phyloP scores from a whole-genome alignment of 2,888 invertebrate genomes.

The Choristoneura rosaceana region DNA sequence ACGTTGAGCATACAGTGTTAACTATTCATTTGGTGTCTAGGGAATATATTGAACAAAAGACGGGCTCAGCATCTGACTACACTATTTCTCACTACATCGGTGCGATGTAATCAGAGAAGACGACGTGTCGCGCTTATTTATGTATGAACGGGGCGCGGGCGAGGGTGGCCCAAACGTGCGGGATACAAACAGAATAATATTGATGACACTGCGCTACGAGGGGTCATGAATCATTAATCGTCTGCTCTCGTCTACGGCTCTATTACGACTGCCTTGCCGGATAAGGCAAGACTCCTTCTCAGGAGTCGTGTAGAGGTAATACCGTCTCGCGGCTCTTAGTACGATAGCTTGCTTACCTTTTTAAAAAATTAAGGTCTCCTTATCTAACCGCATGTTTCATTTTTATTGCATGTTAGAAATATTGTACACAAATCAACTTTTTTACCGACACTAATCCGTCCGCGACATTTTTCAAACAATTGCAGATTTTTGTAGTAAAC shows the following conservation, averaged over 20 bases:
- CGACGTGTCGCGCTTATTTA: slow-evolving; percentile 86
- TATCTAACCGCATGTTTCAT: neutral
- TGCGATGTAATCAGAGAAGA: slow-evolving; percentile 86
- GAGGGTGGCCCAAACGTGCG: slow-evolving; percentile 82
- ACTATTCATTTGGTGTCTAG: slow-evolving; percentile 80
- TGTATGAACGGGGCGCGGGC: slow-evolving; percentile 84
- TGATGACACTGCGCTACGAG: slow-evolving; percentile 85
- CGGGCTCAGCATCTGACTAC: slow-evolving; percentile 80
- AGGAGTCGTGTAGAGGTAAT: slow-evolving; percentile 57
- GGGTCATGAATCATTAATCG: slow-evolving; percentile 86
- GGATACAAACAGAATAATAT: slow-evolving; percentile 86
- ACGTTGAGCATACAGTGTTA: slow-evolving; percentile 78
- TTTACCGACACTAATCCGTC: too few species aligned
- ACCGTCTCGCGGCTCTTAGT: slow-evolving; percentile 52
- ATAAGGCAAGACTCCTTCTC: slow-evolving; percentile 82
- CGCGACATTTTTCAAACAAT: too few species aligned
- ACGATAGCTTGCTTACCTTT: slow-evolving; percentile 58
- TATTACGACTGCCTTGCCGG: slow-evolving; percentile 81
- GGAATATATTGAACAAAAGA: slow-evolving; percentile 84
- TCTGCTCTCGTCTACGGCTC: slow-evolving; percentile 82
- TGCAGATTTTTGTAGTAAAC: too few species aligned
- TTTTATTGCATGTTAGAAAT: slow-evolving; percentile 9
- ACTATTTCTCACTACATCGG: slow-evolving; percentile 86
- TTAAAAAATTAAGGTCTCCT: slow-evolving; percentile 45
- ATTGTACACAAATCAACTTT: too few species aligned